A percentile compares a stretch with the other conserved stretches of the same genome.
Conservation (phyloP, 92 coral and sea anemone species). For the Virgularia gustaviana region DNA sequence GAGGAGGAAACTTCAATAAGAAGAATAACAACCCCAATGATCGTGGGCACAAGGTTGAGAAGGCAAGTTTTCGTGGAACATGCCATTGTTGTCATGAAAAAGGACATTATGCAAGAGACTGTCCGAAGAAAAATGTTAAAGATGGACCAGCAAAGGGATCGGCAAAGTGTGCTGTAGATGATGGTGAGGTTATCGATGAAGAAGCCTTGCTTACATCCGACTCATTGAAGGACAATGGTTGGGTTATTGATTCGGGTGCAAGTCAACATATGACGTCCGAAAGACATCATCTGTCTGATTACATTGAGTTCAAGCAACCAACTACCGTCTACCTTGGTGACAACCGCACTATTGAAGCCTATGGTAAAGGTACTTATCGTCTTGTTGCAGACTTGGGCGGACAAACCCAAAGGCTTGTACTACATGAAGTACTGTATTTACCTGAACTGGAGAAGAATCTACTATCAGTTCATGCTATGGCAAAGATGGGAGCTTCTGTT, state of each 20-base stretch:
- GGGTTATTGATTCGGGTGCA: neutral
- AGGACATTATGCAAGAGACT: no score
- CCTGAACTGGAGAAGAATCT: neutral
- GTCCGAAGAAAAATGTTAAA: no score
- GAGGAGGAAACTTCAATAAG: no score
- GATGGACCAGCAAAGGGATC: no score
- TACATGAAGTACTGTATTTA: neutral
- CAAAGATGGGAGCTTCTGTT: neutral
- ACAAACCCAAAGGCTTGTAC: neutral
- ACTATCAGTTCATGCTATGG: neutral
- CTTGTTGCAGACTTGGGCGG: neutral
- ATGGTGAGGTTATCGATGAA: no score
- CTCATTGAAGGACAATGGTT: neutral
- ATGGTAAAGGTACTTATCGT: neutral
- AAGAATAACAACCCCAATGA: no score
- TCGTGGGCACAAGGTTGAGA: no score
- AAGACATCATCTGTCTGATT: neutral
- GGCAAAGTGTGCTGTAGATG: no score
- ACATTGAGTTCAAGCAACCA: constrained; percentile 1
- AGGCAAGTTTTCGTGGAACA: no score
- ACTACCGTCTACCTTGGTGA: neutral
- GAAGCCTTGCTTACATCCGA: neutral
- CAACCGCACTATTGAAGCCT: neutral
- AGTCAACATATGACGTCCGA: neutral
- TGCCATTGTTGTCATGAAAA: no score